Evolutionary conservation across 2,113 vertebrate species (phyloP).

Genomic region (Megaceryle torquata): DNA sequence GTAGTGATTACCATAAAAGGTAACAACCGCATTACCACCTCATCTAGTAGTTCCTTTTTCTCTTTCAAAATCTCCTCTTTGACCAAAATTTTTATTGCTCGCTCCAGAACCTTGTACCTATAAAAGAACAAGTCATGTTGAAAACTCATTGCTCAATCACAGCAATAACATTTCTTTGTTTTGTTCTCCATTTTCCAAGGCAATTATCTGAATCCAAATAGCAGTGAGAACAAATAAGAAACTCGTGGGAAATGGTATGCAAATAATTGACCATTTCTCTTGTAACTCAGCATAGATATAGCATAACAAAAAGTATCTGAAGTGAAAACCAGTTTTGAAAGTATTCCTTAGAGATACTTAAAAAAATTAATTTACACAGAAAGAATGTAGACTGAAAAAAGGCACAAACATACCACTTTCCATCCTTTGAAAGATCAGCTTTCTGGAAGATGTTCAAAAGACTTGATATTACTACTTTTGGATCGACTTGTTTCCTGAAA

Average conservation of each 20-base stretch:
- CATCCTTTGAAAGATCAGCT: constrained; percentile 72
- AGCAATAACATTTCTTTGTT: neutral
- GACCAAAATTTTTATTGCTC: constrained; percentile 74
- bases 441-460: constrained; percentile 82
- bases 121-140: neutral
- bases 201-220: neutral
- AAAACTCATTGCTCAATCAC: neutral
- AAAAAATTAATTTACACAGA: neutral
- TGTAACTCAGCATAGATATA: neutral
- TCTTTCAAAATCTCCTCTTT: constrained; percentile 65
- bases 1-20: constrained; percentile 82
- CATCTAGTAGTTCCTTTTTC: constrained; percentile 61
- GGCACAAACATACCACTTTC: constrained; percentile 76
- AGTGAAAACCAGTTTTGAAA: neutral
- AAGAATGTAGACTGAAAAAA: neutral
- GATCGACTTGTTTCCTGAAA: constrained; percentile 69
- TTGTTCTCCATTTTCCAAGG: neutral
- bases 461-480: constrained; percentile 72
- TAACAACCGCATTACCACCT: constrained; percentile 75
- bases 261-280: neutral
- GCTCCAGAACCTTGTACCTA: constrained; percentile 81
- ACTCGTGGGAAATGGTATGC: neutral
- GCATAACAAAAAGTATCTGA: neutral
- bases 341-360: neutral
- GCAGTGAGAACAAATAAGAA: neutral